Base-by-base conservation (phyloP, 2,888 invertebrate species). In the Lamellibrachia columna region DNA sequence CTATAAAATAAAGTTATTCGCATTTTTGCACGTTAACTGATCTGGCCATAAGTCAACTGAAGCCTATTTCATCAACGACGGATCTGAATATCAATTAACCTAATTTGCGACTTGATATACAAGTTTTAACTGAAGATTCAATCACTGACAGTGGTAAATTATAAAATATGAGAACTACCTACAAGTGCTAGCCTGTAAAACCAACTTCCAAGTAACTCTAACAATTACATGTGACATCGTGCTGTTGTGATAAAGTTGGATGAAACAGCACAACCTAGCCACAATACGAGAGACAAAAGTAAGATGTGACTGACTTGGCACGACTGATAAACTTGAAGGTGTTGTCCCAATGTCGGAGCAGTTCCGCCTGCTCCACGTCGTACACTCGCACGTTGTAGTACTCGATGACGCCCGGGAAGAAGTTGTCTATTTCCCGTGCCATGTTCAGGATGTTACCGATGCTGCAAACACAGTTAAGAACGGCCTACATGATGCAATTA, bases 371-470 rank as follows among this genome's bases (percentile, higher is more conserved):
- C 97, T 99, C 99, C 96, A 98, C 98, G 96, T 99, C 99, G 96
- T 98, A 99, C 92, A 99, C 99, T 95, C 99, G 98, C 94, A 99
- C 98, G 97, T 99, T 99, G 96, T 98, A 97, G 96, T 99, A 99
- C 96, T 98, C 98, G 97, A 99, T 99, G 97, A 98, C 98, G 92
- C 99, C 99, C 3, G 99, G 99, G 96, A 99, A 99, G 97, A 99
- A 99, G 97, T 99, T 99, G 97, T 99, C 99, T 95, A 99, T 99
- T 97, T 99, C 99, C 96, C 98, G 97, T 28, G 99, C 99, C 93
- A 99, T 99, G 97, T 99, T 99, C 95, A 99, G 97, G 96, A 99
- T 99, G 97, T 99, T 98, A 93, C 98, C 98, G 94, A 99, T 98
- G 93, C 99, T 99, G 94, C 22, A 95, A 93, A 22, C 40, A 75